Conservation (phyloP, 53 echinoderm and acorn worm species). For the Pentamera pediparva region DNA sequence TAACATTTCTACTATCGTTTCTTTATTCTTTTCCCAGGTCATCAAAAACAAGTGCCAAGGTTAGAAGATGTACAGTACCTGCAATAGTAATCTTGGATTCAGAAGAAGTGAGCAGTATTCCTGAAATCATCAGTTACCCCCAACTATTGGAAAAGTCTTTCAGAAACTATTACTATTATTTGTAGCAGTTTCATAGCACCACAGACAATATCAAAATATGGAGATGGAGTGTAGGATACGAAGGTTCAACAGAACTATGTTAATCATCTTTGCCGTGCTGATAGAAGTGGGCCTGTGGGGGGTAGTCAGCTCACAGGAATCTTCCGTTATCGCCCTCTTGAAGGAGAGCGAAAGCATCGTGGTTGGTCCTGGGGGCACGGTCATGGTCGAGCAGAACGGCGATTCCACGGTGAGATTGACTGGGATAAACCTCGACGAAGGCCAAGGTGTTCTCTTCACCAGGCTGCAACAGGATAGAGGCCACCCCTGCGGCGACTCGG, state of each 20-base stretch:
- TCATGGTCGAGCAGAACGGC: slow-evolving; percentile 32
- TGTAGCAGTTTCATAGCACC: too few relatives aligned
- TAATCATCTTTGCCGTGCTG: not conserved
- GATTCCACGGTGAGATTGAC: slow-evolving; percentile 31
- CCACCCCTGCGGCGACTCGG: slow-evolving; percentile 23
- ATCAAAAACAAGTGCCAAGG: too few relatives aligned
- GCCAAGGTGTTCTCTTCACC: slow-evolving; percentile 45
- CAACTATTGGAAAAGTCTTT: too few relatives aligned
- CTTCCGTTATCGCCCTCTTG: slow-evolving; percentile 42
- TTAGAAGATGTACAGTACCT: too few relatives aligned
- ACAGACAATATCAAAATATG: slow-evolving; percentile 14
- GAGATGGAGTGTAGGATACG: slow-evolving; percentile 11
- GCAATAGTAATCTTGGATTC: too few relatives aligned
- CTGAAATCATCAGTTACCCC: too few relatives aligned
- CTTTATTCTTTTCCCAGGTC: too few relatives aligned
- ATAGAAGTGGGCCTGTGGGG: not conserved
- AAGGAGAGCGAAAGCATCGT: slow-evolving; percentile 23
- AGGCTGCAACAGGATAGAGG: slow-evolving; percentile 19
- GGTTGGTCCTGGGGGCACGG: slow-evolving; percentile 28
- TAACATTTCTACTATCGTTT: too few relatives aligned
- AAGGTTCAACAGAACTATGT: not conserved
- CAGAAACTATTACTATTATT: too few relatives aligned
- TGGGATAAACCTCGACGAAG: slow-evolving; percentile 37
- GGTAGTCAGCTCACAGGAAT: not conserved
- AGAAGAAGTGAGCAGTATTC: too few relatives aligned